Evolutionary conservation across 2,797 vertebrate species (phyloP).

Genomic region (Steatocranus sp.): DNA sequence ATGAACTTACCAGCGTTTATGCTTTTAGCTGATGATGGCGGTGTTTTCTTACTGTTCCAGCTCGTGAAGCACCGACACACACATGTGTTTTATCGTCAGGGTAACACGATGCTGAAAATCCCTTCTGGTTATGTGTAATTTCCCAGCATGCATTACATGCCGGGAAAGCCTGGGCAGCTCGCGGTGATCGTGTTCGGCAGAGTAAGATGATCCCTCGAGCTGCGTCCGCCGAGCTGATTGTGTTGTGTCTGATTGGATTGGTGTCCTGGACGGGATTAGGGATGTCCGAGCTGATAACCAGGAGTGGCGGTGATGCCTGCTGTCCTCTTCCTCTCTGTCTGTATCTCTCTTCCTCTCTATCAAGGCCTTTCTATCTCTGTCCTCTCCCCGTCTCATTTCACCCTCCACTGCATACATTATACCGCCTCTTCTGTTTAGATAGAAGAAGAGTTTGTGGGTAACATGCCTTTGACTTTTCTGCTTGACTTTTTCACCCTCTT

Average conservation of each 20-base stretch:
- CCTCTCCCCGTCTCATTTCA: not conserved
- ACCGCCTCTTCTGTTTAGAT: not conserved
- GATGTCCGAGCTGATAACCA: constrained; percentile 33
- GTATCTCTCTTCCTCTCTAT: not conserved
- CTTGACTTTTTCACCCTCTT: not conserved
- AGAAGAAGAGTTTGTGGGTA: not conserved
- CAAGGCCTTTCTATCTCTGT: not conserved
- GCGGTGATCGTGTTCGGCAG: not conserved
- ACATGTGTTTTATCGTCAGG: not conserved
- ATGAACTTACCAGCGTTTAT: not conserved
- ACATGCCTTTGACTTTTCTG: not conserved
- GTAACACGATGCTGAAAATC: not conserved
- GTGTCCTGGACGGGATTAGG: constrained; percentile 30
- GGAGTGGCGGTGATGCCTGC: not conserved
- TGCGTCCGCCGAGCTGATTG: constrained; percentile 12
- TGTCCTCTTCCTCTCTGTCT: not conserved
- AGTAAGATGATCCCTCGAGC: constrained; percentile 24
- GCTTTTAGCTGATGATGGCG: not conserved
- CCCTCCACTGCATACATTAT: not conserved
- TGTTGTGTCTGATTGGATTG: constrained; percentile 36
- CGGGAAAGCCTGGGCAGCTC: not conserved
- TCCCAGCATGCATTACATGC: constrained; percentile 13
- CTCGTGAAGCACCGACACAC: not conserved
- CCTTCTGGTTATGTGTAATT: not conserved
- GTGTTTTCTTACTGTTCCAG: not conserved